Percentiles rank a stretch among this genome's conserved stretches.
These are phyloP conservation scores for Chionis minor DNA, from an alignment of 2,113 vertebrate genomes.

Conservation along the genomic window DNA sequence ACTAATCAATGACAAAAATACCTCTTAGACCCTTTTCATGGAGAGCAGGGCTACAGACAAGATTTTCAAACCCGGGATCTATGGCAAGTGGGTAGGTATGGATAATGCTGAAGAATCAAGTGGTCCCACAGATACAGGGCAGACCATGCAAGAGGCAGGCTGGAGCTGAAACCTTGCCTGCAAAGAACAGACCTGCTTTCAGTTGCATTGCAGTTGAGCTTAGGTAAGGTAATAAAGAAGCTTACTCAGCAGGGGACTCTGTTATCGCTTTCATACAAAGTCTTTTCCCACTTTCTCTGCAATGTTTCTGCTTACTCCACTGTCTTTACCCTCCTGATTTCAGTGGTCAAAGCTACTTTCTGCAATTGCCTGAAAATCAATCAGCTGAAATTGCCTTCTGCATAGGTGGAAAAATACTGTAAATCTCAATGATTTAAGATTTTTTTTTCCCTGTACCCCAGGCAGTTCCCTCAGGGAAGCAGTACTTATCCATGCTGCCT, in stretches of 20 bases:
- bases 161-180: not conserved
- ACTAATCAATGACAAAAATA: not conserved
- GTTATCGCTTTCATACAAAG: not conserved
- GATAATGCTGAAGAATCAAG: not conserved
- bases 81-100: not conserved
- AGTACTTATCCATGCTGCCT: not conserved
- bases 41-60: not conserved
- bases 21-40: not conserved
- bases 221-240: not conserved
- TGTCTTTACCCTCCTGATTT: not conserved
- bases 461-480: not conserved
- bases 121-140: not conserved
- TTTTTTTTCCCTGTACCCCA: not conserved
- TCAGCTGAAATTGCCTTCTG: not conserved
- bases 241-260: slow-evolving; percentile 10
- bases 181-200: not conserved
- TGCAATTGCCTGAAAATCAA: slow-evolving; percentile 19
- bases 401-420: not conserved
- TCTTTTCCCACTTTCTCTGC: not conserved
- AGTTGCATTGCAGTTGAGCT: not conserved
- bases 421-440: not conserved
- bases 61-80: not conserved
- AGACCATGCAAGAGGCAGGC: not conserved
- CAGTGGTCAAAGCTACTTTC: not conserved
- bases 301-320: not conserved